Evolutionary conservation across 2,113 vertebrate species (phyloP).

Genomic region (Pollimyrus isidori): DNA sequence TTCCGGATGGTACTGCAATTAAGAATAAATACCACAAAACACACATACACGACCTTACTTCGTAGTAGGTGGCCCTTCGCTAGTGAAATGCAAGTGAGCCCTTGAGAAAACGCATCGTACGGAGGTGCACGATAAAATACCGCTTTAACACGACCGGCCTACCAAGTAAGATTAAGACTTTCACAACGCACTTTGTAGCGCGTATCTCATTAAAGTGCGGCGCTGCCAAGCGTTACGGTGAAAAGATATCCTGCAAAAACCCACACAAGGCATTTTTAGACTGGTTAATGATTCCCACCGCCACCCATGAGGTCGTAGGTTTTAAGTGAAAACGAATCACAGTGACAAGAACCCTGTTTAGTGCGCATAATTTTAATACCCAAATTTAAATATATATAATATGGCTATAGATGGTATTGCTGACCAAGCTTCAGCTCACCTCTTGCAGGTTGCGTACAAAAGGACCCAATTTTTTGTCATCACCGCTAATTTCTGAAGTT

Average conservation of each 20-base stretch:
- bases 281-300: neutral
- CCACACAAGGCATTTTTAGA: neutral
- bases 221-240: neutral
- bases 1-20: conserved; percentile 13
- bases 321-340: neutral
- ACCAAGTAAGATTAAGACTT: neutral
- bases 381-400: neutral
- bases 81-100: conserved; percentile 21
- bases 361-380: neutral
- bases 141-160: neutral
- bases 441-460: no score
- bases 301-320: neutral
- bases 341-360: neutral
- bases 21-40: conserved; percentile 29
- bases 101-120: conserved; percentile 26
- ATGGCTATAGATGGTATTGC: neutral
- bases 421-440: neutral
- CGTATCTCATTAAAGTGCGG: neutral
- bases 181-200: neutral
- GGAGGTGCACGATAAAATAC: neutral
- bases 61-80: neutral
- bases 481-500: neutral
- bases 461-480: neutral
- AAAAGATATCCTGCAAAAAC: neutral
- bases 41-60: conserved; percentile 12